Evolutionary conservation across 2,113 vertebrate species (phyloP).

Genomic region (Silurus asotus): DNA sequence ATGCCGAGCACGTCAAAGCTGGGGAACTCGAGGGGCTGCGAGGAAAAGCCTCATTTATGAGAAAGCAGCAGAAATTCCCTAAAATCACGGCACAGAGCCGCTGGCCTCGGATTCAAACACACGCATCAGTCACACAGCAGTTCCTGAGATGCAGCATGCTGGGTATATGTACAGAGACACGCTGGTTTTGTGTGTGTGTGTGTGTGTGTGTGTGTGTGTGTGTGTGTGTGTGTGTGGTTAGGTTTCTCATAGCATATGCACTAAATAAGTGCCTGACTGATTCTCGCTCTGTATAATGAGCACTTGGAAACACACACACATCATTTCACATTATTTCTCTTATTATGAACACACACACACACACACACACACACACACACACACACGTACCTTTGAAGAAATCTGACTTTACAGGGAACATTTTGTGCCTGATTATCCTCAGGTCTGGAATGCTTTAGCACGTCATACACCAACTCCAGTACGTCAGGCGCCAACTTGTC

Average conservation of each 20-base stretch:
- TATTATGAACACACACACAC: background rate
- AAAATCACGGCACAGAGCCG: background rate
- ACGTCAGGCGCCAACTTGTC: background rate
- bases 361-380: background rate
- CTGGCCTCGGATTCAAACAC: constrained; percentile 14
- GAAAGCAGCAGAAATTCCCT: constrained; percentile 8
- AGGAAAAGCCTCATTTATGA: constrained; percentile 60
- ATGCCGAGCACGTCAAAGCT: constrained; percentile 73
- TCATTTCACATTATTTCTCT: background rate
- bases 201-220: background rate
- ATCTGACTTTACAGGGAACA: background rate
- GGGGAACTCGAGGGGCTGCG: constrained; percentile 49
- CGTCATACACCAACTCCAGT: background rate
- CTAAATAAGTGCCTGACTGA: constrained; percentile 59
- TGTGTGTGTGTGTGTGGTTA: constrained; percentile 1
- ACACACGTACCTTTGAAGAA: background rate
- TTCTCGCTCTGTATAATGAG: constrained; percentile 43
- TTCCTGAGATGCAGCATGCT: background rate
- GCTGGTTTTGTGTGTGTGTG: background rate
- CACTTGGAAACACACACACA: constrained; percentile 32
- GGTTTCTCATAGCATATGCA: constrained; percentile 50
- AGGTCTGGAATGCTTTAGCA: background rate
- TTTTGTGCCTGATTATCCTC: background rate
- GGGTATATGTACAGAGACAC: constrained; percentile 1
- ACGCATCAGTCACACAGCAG: constrained; percentile 41